Percentiles rank a stretch among this genome's conserved stretches.
Evolutionary conservation across 2,113 vertebrate genomes (phyloP).

Genomic region (Motacilla alba): DNA sequence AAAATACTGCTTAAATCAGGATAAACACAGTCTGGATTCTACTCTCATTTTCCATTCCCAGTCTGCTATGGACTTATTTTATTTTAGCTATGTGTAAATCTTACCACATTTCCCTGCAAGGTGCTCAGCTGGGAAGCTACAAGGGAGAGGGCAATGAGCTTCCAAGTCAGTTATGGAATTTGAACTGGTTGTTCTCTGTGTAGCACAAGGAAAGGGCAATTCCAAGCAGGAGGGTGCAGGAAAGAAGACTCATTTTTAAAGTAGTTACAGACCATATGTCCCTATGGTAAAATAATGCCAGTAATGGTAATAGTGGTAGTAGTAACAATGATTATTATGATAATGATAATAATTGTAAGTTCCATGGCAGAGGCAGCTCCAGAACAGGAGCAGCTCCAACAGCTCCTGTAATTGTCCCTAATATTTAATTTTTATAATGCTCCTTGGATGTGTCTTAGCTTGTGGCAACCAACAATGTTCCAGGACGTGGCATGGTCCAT

Average conservation of each 20-base stretch:
- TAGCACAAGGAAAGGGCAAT: not conserved
- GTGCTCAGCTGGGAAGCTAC: not conserved
- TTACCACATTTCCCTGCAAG: not conserved
- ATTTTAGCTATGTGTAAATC: constrained; percentile 26
- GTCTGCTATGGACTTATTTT: constrained; percentile 18
- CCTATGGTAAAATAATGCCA: not conserved
- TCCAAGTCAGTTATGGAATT: not conserved
- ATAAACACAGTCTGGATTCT: constrained; percentile 67
- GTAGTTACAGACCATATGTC: not conserved
- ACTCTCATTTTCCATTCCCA: constrained; percentile 15
- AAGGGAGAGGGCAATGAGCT: not conserved
- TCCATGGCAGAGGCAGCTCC: not conserved
- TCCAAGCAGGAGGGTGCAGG: not conserved
- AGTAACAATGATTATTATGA: not conserved
- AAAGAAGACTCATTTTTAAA: not conserved
- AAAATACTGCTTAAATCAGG: constrained; percentile 58
- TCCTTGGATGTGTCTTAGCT: not conserved
- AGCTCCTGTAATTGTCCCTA: not conserved
- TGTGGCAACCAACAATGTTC: not conserved
- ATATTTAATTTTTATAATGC: not conserved
- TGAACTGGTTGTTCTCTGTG: not conserved
- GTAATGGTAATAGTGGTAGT: not conserved
- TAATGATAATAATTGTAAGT: not conserved
- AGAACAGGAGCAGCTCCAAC: not conserved
- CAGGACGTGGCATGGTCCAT: not conserved